Base-by-base conservation (phyloP, 1,140 invertebrate species). In the Drosophila burlai region DNA sequence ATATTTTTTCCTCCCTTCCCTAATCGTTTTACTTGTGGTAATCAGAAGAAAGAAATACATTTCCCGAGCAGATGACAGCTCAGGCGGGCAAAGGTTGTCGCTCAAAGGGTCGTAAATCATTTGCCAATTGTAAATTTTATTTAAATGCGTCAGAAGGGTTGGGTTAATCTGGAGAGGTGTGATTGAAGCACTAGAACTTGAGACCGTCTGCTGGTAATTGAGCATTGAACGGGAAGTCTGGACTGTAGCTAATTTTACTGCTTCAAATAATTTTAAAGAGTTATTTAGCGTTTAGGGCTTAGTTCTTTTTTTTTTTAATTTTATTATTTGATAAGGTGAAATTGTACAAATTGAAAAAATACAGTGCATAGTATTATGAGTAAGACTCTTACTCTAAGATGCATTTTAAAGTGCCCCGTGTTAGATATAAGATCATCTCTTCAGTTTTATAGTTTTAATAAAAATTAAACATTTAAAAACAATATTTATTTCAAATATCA, bases 21-120 rank as follows among this genome's bases (percentile, higher is more conserved):
- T 90, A 89, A 89, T 89, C 84, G 84, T 75, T 89, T 89, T 81
- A 84, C 79, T 85, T 79, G 68, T 71, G 57, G 59, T 58, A 71
- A 72, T 72, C 52, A 72, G 47, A 40, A 46, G 15, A 42, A 18
- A 31, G 4, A 29, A 47, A 47, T 34, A 52, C 61, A 49, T n/a
- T 49, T 64, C 38, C 16, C 21, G 8, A 10, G 9, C 18, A 24
- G 55, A 73, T 61, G 54, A 52, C 54, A 49, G 52, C 54, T 61
- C 24, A n/a, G 47, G 24, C 29, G 68, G n/a, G 36, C 68, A 61
- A 73, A 73, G 67, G 67, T 72, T 36, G n/a, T 16, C 3, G 1
- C 13, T 1, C 10, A 13, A n/a, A n/a, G 36, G 38, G 68, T 60
- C 60, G 55, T 61, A 73, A 73, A 73, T 73, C 69, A 73, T 40